Percentiles rank a stretch among this genome's conserved stretches.
These are phyloP conservation scores for Vanessa tameamea DNA, from an alignment of 1,140 invertebrate genomes.

Conservation along the genomic window DNA sequence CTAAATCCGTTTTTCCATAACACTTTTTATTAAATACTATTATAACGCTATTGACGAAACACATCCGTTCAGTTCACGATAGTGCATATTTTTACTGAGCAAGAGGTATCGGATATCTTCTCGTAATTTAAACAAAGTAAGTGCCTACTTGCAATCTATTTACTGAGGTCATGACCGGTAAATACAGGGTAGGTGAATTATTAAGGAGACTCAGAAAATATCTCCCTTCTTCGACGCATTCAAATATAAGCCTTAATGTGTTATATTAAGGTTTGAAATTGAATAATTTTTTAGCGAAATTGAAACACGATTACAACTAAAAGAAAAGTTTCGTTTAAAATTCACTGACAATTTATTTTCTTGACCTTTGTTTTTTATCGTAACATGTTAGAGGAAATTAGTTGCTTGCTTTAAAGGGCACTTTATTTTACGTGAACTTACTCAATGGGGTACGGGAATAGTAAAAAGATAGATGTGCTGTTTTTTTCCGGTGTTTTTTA, in stretches of 20 bases:
- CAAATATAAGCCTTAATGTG: background rate
- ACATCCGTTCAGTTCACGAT: background rate
- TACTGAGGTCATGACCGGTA: conserved; percentile 22
- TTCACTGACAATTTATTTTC: conserved; percentile 20
- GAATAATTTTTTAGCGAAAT: background rate
- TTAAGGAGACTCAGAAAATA: conserved; percentile 24
- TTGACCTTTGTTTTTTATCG: conserved; percentile 15
- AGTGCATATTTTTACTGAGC: background rate
- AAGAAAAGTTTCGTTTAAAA: conserved; percentile 23
- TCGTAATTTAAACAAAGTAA: conserved; percentile 12
- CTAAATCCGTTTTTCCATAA: too few species aligned
- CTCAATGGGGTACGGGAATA: too few species aligned
- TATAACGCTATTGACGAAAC: too few species aligned
- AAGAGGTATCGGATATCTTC: background rate
- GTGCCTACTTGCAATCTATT: conserved; percentile 25
- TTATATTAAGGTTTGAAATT: background rate
- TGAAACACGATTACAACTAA: conserved; percentile 25
- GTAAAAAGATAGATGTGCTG: too few species aligned
- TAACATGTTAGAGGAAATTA: conserved; percentile 10
- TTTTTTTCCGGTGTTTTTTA: too few species aligned
- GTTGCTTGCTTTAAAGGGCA: background rate
- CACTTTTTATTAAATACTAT: too few species aligned
- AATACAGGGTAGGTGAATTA: conserved; percentile 31
- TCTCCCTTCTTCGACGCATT: background rate
- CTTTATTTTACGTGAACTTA: background rate